phyloP scores from a whole-genome alignment of 1,140 invertebrate species.

The Pseudomyrmex dendroicus region DNA sequence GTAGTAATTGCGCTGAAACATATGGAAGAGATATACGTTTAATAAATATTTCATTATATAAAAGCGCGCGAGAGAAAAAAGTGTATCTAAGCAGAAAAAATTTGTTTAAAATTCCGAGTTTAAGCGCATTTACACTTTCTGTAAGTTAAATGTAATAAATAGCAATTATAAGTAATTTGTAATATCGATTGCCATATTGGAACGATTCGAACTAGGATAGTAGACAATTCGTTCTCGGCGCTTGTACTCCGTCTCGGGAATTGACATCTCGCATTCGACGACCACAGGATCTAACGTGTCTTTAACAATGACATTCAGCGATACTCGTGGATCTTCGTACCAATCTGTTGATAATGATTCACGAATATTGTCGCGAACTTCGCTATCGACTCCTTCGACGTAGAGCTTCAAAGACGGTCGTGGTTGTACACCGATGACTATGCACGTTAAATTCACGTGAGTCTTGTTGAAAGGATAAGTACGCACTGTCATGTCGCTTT shows the following conservation, averaged over 20 bases:
- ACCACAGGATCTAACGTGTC: constrained; percentile 60
- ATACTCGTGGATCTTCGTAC: constrained; percentile 9
- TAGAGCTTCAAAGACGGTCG: constrained; percentile 70
- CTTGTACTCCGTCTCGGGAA: constrained; percentile 73
- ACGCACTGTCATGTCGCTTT: constrained; percentile 64
- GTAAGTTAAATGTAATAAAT: neutral
- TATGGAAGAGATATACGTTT: constrained; percentile 17
- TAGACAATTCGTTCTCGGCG: constrained; percentile 70
- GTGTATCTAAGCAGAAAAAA: neutral
- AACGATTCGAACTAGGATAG: constrained; percentile 67
- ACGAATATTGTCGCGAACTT: constrained; percentile 9
- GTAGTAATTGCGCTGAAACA: constrained; percentile 64
- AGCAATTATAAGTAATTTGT: neutral
- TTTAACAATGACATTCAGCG: constrained; percentile 34
- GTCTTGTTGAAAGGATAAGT: constrained; percentile 68
- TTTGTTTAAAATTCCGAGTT: neutral
- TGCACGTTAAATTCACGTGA: constrained; percentile 74
- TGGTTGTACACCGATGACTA: constrained; percentile 71
- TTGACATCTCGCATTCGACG: constrained; percentile 74
- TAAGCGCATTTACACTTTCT: neutral
- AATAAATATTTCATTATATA: constrained; percentile 6
- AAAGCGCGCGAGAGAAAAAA: neutral
- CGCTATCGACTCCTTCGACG: constrained; percentile 54
- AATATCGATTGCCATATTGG: constrained; percentile 10
- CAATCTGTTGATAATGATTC: constrained; percentile 16